A percentile compares a stretch with the other conserved stretches of the same genome.
These are phyloP conservation scores for Eremobia ochroleuca DNA, from an alignment of 2,888 invertebrate genomes.

Conservation along the genomic window DNA sequence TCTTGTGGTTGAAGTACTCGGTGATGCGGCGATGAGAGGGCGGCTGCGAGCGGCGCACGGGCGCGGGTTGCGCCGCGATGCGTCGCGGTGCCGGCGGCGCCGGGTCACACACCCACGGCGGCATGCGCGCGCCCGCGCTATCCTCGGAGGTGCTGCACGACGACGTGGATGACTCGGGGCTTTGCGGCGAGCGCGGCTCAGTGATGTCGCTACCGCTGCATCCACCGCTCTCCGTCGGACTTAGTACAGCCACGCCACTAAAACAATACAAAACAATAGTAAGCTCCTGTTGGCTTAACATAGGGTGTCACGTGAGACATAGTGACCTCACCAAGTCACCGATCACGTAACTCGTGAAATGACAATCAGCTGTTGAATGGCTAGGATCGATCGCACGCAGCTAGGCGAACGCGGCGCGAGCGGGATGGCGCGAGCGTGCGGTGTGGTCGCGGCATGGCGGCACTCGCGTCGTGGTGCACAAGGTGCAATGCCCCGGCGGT, in stretches of 20 bases:
- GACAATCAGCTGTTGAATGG: constrained; percentile 86
- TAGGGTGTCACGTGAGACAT: constrained; percentile 31
- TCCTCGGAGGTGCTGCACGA: constrained; percentile 90
- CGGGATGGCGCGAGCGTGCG: constrained; percentile 65
- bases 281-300: constrained; percentile 29
- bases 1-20: constrained; percentile 96
- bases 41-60: constrained; percentile 80
- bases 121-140: constrained; percentile 86
- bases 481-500: constrained; percentile 88
- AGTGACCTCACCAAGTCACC: constrained; percentile 48
- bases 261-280: constrained; percentile 80
- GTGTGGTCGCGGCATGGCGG: constrained; percentile 61
- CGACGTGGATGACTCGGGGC: constrained; percentile 92
- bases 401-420: constrained; percentile 71
- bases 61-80: constrained; percentile 84
- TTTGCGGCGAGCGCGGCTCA: constrained; percentile 96
- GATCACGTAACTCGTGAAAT: constrained; percentile 71
- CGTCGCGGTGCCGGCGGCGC: constrained; percentile 87
- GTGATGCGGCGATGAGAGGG: constrained; percentile 95
- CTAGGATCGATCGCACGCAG: constrained; percentile 79
- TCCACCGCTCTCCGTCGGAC: constrained; percentile 94
- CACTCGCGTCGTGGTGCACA: constrained; percentile 75
- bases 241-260: constrained; percentile 96
- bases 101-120: constrained; percentile 89
- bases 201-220: constrained; percentile 95